Evolutionary conservation across 2,888 invertebrate genomes (phyloP).

Genomic region (Leptinotarsa tumamoca): DNA sequence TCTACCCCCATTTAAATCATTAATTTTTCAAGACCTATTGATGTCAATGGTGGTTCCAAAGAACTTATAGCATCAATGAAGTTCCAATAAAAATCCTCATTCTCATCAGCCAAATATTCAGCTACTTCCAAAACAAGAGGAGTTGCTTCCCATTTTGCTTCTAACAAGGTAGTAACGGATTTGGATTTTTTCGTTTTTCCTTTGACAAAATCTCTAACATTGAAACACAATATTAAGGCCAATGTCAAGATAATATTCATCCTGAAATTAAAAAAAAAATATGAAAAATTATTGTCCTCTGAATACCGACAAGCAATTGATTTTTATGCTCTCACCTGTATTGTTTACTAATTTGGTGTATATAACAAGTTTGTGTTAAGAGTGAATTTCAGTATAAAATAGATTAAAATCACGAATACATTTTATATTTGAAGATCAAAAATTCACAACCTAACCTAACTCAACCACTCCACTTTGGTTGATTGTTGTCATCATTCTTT

Average conservation of each 20-base stretch:
- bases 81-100: conserved; percentile 84
- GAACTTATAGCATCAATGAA: conserved; percentile 79
- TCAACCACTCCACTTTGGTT: not conserved
- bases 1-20: not conserved
- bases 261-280: conserved; percentile 4
- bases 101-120: conserved; percentile 87
- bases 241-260: conserved; percentile 20
- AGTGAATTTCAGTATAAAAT: not conserved
- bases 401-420: not conserved
- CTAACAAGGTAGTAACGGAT: conserved; percentile 87
- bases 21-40: conserved; percentile 69
- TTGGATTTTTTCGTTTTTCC: conserved; percentile 72
- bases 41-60: conserved; percentile 72
- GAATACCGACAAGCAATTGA: not conserved
- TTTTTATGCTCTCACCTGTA: not conserved
- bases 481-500: conserved; percentile 2
- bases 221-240: conserved; percentile 18
- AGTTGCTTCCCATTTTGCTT: conserved; percentile 95
- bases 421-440: not conserved
- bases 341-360: not conserved
- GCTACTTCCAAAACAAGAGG: conserved; percentile 92
- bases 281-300: not conserved
- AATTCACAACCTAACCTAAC: not conserved
- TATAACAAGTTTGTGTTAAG: too few species aligned
- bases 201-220: conserved; percentile 44